Evolutionary conservation across 2,888 invertebrate genomes (phyloP).

Genomic region (Amiota minor): DNA sequence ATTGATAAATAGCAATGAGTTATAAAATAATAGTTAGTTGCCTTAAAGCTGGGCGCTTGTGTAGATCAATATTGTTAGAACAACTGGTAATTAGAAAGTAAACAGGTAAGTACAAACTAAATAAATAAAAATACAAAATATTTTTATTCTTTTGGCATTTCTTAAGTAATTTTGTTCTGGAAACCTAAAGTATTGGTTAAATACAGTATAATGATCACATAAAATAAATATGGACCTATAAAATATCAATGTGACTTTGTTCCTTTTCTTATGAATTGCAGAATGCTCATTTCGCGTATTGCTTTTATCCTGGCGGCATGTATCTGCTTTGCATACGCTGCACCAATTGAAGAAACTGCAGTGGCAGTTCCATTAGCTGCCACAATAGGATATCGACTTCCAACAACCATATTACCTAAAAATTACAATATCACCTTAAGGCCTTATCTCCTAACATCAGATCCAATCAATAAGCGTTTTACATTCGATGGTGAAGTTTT

Average conservation of each 20-base stretch:
- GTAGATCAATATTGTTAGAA: no score
- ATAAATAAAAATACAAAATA: no score
- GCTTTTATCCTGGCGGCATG: constrained; percentile 50
- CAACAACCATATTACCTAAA: constrained; percentile 73
- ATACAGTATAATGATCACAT: background rate
- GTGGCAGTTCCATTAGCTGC: constrained; percentile 37
- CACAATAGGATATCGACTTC: constrained; percentile 57
- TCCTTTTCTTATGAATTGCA: constrained; percentile 32
- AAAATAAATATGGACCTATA: background rate
- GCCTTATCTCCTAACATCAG: constrained; percentile 74
- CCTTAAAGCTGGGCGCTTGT: no score
- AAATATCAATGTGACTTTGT: background rate
- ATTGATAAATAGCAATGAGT: no score
- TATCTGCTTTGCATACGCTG: constrained; percentile 49
- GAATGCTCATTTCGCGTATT: constrained; percentile 49
- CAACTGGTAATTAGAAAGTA: no score
- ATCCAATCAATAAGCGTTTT: constrained; percentile 57
- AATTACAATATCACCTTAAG: constrained; percentile 76
- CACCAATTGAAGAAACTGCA: constrained; percentile 34
- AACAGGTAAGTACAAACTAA: no score
- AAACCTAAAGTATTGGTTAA: no score
- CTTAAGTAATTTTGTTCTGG: no score
- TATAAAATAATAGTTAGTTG: no score
- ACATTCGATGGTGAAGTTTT: constrained; percentile 70
- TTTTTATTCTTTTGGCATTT: no score